Evolutionary conservation across 2,888 invertebrate genomes (phyloP).

Genomic region (Coecobrya sp.): DNA sequence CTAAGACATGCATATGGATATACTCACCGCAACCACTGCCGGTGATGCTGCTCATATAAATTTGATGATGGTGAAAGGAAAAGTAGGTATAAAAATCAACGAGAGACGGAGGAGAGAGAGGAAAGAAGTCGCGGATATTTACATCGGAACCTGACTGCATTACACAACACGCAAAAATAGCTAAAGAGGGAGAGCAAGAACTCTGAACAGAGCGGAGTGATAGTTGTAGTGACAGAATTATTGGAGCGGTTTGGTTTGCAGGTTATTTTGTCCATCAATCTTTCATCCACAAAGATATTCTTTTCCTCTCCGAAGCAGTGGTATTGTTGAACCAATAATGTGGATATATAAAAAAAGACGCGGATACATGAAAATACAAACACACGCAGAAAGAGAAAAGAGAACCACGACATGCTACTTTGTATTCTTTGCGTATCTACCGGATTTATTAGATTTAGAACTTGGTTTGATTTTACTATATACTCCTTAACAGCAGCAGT

Average conservation of each 20-base stretch:
- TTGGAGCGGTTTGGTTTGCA: conserved; percentile 61
- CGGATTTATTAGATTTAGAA: conserved; percentile 71
- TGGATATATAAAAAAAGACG: background rate
- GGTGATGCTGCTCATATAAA: background rate
- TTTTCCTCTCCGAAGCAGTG: background rate
- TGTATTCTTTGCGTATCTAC: conserved; percentile 46
- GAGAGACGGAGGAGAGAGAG: background rate
- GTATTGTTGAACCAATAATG: conserved; percentile 15
- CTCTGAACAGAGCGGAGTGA: too few species aligned
- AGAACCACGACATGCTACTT: conserved; percentile 44
- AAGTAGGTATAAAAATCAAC: background rate
- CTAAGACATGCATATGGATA: too few species aligned
- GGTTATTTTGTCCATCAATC: conserved; percentile 69
- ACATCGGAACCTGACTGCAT: background rate
- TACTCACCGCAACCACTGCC: too few species aligned
- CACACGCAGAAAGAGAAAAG: background rate
- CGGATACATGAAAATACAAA: background rate
- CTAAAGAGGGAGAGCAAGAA: background rate
- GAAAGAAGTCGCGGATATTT: conserved; percentile 30
- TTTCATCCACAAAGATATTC: conserved; percentile 55
- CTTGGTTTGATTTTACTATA: background rate
- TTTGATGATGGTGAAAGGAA: background rate
- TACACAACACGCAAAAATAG: background rate
- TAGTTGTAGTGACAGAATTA: conserved; percentile 53
- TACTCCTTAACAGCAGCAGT: background rate